Base-by-base conservation (phyloP, 2,113 vertebrate genomes). In the Triplophysa tibetana region DNA sequence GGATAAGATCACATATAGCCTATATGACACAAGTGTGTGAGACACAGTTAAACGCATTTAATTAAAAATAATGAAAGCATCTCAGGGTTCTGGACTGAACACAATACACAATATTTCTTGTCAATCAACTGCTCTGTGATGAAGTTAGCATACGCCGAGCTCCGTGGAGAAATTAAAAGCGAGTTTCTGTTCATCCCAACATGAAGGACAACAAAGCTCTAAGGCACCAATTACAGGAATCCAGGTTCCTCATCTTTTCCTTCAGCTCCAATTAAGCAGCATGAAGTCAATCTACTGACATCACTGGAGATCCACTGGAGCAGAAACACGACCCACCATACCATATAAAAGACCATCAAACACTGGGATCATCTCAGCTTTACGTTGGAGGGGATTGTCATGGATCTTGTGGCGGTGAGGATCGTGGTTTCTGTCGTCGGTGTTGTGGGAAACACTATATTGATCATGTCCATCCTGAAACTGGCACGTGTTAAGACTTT, bases 161-260 rank as follows among this genome's bases (percentile, higher is more conserved):
- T 52, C 70, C 63, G 12, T 58, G 74, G 77, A 85, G 78, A 78
- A 80, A 83, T 76, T 16, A 79, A n/a, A 17, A 66, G 54, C 26
- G 26, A 45, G 45, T 10, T 81, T 5, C 61, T 33, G 63, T 74
- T 52, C 66, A 85, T 91, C 82, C 89, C 84, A 80, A 66, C 86
- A 88, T 87, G 81, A 83, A 66, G 79, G 84, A 80, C 65, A 73
- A 70, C 81, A 89, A 91, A 86, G 91, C 90, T 91, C 91, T 80
- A 84, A 90, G 90, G 91, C 90, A 88, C 86, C 90, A 89, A 85
- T 90, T 87, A 91, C 88, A 91, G 86, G 86, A 84, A 78, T 90
- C 81, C 82, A 38, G 0, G 76, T 82, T 87, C 88, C 89, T 86
- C 88, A 82, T 73, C 82, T 83, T 83, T 84, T 84, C 75, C 67